These are phyloP conservation scores for Spinus olivaceus DNA, from an alignment of 2,797 vertebrate species.

Conservation along the genomic window DNA sequence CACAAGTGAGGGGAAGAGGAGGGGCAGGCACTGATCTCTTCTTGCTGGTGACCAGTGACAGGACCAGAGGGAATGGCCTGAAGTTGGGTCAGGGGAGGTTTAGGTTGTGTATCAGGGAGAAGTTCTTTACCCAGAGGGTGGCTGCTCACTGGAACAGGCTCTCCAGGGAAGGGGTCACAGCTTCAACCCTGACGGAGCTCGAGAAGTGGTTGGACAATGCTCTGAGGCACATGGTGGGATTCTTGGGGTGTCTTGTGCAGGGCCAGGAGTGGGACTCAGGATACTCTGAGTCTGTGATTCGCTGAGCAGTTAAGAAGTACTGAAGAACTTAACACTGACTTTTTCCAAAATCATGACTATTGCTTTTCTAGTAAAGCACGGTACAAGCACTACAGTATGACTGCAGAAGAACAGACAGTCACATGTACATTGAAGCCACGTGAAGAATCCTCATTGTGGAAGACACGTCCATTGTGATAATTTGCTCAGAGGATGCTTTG, in stretches of 20 bases:
- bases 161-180: background rate
- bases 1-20: background rate
- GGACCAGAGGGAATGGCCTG: fast-evolving
- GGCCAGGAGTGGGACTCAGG: background rate
- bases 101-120: background rate
- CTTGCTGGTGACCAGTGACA: background rate
- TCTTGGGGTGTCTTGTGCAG: background rate
- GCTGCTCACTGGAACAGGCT: background rate
- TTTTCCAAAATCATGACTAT: background rate
- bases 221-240: background rate
- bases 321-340: background rate
- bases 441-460: background rate
- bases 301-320: background rate
- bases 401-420: background rate
- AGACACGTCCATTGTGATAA: background rate
- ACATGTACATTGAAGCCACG: background rate
- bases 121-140: background rate
- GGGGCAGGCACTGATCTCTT: background rate
- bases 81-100: background rate
- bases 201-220: background rate
- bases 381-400: background rate
- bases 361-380: background rate
- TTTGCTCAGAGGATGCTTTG: background rate
- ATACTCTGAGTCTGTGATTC: background rate
- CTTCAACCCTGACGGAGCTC: background rate